A percentile compares a stretch with the other conserved stretches of the same genome.
Evolutionary conservation across 2,113 vertebrate genomes (phyloP).

Genomic region (Aplodontia rufa): DNA sequence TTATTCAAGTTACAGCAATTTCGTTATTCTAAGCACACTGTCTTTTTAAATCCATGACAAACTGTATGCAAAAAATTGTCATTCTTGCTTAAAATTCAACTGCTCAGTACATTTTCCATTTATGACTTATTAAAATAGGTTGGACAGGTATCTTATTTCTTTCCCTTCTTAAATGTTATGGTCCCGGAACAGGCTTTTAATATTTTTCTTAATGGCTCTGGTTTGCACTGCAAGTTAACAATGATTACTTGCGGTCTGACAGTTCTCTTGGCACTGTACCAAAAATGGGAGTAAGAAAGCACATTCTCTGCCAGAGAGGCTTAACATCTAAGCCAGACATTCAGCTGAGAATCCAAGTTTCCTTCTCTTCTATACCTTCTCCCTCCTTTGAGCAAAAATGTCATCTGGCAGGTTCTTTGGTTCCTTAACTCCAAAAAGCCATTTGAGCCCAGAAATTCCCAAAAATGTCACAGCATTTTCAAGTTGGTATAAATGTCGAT

Average conservation of each 20-base stretch:
- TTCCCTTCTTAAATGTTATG: constrained; percentile 55
- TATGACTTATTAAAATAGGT: constrained; percentile 1
- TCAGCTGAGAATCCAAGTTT: constrained; percentile 66
- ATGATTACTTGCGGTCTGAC: constrained; percentile 68
- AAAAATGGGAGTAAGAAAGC: constrained; percentile 54
- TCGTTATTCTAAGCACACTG: constrained; percentile 45
- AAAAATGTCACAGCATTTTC: constrained; percentile 68
- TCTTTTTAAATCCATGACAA: constrained; percentile 33
- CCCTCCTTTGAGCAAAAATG: constrained; percentile 66
- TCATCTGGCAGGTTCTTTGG: constrained; percentile 63
- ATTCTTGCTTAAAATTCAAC: constrained; percentile 42
- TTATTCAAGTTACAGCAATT: constrained; percentile 23
- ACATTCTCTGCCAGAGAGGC: constrained; percentile 55
- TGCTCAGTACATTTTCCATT: constrained; percentile 24
- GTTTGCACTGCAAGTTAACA: constrained; percentile 64
- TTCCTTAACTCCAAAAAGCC: constrained; percentile 54
- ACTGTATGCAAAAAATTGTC: constrained; percentile 32
- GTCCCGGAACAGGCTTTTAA: constrained; percentile 57
- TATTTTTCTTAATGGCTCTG: constrained; percentile 62
- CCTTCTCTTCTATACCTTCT: constrained; percentile 45
- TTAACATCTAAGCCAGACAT: constrained; percentile 64
- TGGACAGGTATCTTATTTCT: constrained; percentile 62
- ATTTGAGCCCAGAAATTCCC: constrained; percentile 50
- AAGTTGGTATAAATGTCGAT: constrained; percentile 52
- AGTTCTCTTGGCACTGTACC: constrained; percentile 59